These are phyloP conservation scores for Seriola dumerili DNA, from an alignment of 2,113 vertebrate species.

Conservation along the genomic window DNA sequence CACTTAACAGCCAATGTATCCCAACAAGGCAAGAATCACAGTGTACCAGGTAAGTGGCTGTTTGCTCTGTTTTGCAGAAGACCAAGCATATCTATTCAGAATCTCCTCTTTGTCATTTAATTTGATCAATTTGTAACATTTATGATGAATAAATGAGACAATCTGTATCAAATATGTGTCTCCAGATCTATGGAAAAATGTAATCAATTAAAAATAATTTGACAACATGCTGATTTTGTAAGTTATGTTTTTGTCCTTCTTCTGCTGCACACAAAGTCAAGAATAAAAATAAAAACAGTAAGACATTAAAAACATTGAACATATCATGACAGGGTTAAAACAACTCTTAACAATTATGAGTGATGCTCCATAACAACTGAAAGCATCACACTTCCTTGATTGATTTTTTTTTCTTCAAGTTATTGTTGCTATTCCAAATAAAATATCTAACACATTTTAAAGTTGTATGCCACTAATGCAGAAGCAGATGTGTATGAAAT, in stretches of 20 bases:
- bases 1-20: slow-evolving; percentile 27
- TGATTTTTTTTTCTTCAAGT: not conserved
- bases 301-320: not conserved
- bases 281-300: not conserved
- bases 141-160: slow-evolving; percentile 13
- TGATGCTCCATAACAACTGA: not conserved
- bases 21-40: slow-evolving; percentile 18
- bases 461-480: not conserved
- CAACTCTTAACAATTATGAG: not conserved
- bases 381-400: not conserved
- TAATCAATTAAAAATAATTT: slow-evolving; percentile 57
- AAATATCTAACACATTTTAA: slow-evolving; percentile 4
- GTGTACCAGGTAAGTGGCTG: slow-evolving; percentile 41
- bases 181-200: slow-evolving; percentile 27
- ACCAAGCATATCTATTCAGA: not conserved
- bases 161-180: slow-evolving; percentile 21
- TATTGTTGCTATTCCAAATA: slow-evolving; percentile 4
- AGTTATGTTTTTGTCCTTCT: slow-evolving; percentile 24
- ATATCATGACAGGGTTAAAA: not conserved
- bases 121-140: slow-evolving; percentile 18
- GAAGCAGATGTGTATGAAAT: not conserved
- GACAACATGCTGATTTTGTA: slow-evolving; percentile 19
- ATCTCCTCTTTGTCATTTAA: slow-evolving; percentile 19
- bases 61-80: slow-evolving; percentile 31
- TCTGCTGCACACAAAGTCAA: not conserved